phyloP scores from a whole-genome alignment of 64 coral and sea anemone genomes.

The Dendronephthya gigantea region DNA sequence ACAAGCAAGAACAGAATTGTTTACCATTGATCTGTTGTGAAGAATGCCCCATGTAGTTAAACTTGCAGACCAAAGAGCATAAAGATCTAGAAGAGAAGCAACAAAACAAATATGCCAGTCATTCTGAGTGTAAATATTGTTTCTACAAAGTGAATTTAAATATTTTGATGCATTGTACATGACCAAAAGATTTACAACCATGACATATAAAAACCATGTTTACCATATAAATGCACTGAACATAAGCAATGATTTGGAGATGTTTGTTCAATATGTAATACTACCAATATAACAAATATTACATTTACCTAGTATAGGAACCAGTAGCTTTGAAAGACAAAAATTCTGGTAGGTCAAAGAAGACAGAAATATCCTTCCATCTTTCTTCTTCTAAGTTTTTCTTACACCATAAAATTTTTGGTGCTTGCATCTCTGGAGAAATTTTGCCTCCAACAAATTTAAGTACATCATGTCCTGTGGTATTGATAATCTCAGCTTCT shows the following conservation, averaged over 20 bases:
- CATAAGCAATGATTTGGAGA: too few species aligned
- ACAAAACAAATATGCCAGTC: neutral
- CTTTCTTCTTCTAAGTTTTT: slow-evolving; percentile 47
- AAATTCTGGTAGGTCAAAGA: slow-evolving; percentile 80
- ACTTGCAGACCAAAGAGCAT: slow-evolving; percentile 87
- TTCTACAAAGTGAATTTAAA: neutral
- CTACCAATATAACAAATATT: neutral
- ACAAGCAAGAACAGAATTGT: too few species aligned
- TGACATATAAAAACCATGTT: too few species aligned
- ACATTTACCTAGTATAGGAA: slow-evolving; percentile 41
- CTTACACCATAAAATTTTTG: slow-evolving; percentile 89
- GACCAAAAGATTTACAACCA: too few species aligned
- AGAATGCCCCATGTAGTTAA: slow-evolving; percentile 78
- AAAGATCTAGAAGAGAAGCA: slow-evolving; percentile 45
- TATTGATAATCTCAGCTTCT: slow-evolving; percentile 57
- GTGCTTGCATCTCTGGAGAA: slow-evolving; percentile 85
- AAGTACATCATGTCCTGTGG: slow-evolving; percentile 57
- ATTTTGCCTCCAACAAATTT: slow-evolving; percentile 66
- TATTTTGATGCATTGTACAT: too few species aligned
- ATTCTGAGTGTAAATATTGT: neutral
- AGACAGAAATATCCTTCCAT: slow-evolving; percentile 52
- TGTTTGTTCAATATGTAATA: neutral
- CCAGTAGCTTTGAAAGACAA: slow-evolving; percentile 73
- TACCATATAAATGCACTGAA: too few species aligned
- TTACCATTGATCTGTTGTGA: slow-evolving; percentile 64